A percentile compares a stretch with the other conserved stretches of the same genome.
Evolutionary conservation across 2,888 invertebrate genomes (phyloP).

Genomic region (Drosophila macrospina): DNA sequence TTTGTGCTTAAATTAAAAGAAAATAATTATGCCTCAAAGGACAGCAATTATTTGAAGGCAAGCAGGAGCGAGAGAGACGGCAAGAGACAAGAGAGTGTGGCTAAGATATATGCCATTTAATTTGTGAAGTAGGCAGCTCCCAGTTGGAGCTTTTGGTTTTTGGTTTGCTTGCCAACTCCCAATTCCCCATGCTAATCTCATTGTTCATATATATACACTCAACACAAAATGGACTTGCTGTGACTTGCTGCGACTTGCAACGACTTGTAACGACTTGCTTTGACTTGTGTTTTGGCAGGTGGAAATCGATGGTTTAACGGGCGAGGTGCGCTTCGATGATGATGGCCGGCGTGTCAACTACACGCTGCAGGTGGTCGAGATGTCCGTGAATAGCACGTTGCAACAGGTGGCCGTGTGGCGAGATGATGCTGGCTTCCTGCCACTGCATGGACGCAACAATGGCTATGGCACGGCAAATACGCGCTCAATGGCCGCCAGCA

Average conservation of each 20-base stretch:
- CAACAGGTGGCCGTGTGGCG: constrained; percentile 96
- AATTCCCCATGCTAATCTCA: constrained; percentile 53
- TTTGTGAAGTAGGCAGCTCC: constrained; percentile 16
- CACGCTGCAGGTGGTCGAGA: constrained; percentile 95
- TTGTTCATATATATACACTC: constrained; percentile 26
- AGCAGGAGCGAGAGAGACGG: not conserved
- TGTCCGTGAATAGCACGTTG: constrained; percentile 97
- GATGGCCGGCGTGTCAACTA: constrained; percentile 95
- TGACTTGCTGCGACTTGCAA: too few species aligned
- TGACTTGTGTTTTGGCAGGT: constrained; percentile 87
- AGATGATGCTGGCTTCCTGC: constrained; percentile 91
- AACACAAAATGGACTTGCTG: too few species aligned
- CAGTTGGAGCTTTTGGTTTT: constrained; percentile 11
- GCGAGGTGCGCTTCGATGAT: constrained; percentile 95
- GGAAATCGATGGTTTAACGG: constrained; percentile 95
- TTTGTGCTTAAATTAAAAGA: constrained; percentile 35
- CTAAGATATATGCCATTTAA: constrained; percentile 16
- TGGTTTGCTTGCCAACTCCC: constrained; percentile 14
- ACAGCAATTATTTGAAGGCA: constrained; percentile 13
- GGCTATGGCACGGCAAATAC: constrained; percentile 25
- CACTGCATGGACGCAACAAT: constrained; percentile 85
- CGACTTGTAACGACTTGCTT: too few species aligned
- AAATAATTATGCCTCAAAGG: constrained; percentile 24
- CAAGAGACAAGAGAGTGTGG: constrained; percentile 5
- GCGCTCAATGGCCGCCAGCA: constrained; percentile 69